These are phyloP conservation scores for Nylanderia fulva DNA, from an alignment of 1,140 invertebrate species.

Conservation along the genomic window DNA sequence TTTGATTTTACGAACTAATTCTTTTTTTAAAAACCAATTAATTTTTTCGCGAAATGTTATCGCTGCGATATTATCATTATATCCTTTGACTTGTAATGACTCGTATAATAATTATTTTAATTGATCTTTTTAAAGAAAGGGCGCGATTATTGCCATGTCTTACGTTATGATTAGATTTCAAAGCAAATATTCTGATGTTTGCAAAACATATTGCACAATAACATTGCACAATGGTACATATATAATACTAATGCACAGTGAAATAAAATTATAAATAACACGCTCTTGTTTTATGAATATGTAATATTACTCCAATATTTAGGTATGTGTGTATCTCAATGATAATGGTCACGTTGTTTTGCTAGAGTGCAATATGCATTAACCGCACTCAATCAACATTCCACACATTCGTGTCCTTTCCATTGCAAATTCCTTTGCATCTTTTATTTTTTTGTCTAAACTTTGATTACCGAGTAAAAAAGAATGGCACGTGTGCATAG, in stretches of 20 bases:
- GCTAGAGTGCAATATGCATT: background rate
- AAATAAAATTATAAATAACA: constrained; percentile 13
- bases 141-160: background rate
- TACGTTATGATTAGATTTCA: background rate
- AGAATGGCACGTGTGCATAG: too few species aligned
- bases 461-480: background rate
- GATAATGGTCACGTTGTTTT: constrained; percentile 12
- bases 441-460: background rate
- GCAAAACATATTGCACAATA: background rate
- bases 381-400: background rate
- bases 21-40: background rate
- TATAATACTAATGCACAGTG: background rate
- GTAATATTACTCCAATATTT: background rate
- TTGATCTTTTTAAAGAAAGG: background rate
- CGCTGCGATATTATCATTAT: background rate
- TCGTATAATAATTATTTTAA: background rate
- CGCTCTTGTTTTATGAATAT: background rate
- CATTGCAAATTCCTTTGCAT: background rate
- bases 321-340: background rate
- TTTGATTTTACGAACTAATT: background rate
- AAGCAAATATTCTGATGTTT: background rate
- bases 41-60: background rate
- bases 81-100: background rate
- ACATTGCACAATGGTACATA: background rate
- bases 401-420: background rate